phyloP scores from a whole-genome alignment of 2,113 vertebrate species.

The Rhynchopsitta pachyrhyncha region DNA sequence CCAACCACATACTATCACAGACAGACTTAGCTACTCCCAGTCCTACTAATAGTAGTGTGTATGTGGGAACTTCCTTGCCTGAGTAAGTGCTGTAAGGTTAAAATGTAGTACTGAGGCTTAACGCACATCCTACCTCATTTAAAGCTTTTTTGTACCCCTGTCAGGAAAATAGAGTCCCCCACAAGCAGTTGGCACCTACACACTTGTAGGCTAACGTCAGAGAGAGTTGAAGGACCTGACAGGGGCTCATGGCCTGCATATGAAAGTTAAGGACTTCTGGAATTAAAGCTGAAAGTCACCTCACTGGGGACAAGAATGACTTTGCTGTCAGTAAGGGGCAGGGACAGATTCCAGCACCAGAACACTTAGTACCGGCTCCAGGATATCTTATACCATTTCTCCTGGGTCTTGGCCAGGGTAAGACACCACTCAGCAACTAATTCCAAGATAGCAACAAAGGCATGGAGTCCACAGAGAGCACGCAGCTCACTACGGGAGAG shows the following conservation, averaged over 20 bases:
- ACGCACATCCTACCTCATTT: not conserved
- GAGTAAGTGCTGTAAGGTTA: not conserved
- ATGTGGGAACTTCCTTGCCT: not conserved
- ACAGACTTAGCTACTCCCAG: not conserved
- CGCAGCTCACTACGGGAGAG: not conserved
- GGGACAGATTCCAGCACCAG: slow-evolving; percentile 3
- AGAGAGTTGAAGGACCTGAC: not conserved
- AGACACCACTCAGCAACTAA: slow-evolving; percentile 48
- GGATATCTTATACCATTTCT: slow-evolving; percentile 41
- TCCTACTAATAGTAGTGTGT: not conserved
- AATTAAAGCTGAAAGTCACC: not conserved
- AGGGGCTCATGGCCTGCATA: not conserved
- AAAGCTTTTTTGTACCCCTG: not conserved
- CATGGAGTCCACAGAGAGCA: not conserved
- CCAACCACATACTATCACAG: not conserved
- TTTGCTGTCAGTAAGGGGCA: not conserved
- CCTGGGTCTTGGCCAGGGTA: slow-evolving; percentile 17
- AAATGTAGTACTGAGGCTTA: not conserved
- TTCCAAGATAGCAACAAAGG: slow-evolving; percentile 57
- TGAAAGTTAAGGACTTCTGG: not conserved
- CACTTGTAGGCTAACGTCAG: not conserved
- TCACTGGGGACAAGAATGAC: not conserved
- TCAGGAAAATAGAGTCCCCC: not conserved
- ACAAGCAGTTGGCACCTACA: not conserved
- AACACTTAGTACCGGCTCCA: slow-evolving; percentile 40